Evolutionary conservation across 2,113 vertebrate species (phyloP).

Genomic region (Thalassarche chlororhynchos): DNA sequence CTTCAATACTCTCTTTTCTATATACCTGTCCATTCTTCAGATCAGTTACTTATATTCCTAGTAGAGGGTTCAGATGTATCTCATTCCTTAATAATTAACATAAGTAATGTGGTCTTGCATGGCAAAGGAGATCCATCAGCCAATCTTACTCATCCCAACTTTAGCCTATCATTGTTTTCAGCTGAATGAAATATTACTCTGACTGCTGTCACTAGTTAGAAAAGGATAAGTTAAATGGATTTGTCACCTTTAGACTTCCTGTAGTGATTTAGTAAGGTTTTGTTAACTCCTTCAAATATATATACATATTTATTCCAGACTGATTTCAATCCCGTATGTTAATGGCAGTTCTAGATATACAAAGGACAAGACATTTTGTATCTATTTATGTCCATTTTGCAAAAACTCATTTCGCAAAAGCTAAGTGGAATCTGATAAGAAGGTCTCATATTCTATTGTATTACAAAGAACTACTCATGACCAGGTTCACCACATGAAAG

Average conservation of each 20-base stretch:
- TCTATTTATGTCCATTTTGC: not conserved
- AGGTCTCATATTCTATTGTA: not conserved
- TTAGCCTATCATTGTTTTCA: not conserved
- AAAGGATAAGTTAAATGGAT: not conserved
- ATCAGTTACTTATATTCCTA: not conserved
- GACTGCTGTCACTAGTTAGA: not conserved
- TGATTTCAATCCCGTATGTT: not conserved
- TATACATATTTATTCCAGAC: not conserved
- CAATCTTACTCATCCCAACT: not conserved
- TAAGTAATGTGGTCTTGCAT: not conserved
- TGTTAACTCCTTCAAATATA: not conserved
- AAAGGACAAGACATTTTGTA: not conserved
- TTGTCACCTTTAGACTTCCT: not conserved
- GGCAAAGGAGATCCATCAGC: not conserved
- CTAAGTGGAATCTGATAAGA: not conserved
- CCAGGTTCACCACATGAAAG: not conserved
- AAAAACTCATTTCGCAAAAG: not conserved
- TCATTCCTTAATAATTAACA: not conserved
- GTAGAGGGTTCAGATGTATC: not conserved
- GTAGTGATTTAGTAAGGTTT: not conserved
- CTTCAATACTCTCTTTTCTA: not conserved
- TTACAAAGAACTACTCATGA: not conserved
- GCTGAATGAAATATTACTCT: not conserved
- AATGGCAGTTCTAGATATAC: not conserved
- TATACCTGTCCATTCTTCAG: not conserved